Percentiles rank a stretch among this genome's conserved stretches.
Conservation (phyloP, 35 echinoderm and acorn worm species). For the Ophioderma brevispina region DNA sequence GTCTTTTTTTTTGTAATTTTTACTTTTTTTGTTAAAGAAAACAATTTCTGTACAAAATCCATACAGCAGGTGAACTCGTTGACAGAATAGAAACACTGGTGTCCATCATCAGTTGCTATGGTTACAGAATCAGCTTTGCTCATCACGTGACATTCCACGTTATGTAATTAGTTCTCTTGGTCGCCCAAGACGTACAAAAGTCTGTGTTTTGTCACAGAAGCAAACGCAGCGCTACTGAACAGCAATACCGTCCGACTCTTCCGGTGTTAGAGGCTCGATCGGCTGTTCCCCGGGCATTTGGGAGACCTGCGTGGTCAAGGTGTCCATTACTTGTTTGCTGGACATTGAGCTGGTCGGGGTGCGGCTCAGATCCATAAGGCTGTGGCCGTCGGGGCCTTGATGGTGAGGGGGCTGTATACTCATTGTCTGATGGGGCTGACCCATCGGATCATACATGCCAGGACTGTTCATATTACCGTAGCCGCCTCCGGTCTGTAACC, state of each 20-base stretch:
- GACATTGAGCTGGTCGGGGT: slow-evolving; percentile 13
- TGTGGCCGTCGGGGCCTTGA: slow-evolving; percentile 14
- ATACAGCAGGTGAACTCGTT: slow-evolving; percentile 8
- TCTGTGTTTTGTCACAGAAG: slow-evolving; percentile 10
- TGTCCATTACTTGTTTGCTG: not conserved
- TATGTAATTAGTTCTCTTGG: not conserved
- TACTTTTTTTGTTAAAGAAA: slow-evolving; percentile 6
- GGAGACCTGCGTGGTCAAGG: slow-evolving; percentile 13
- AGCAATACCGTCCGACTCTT: slow-evolving; percentile 66
- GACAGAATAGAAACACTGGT: slow-evolving; percentile 13
- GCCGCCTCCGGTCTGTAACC: not conserved
- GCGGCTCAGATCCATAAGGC: slow-evolving; percentile 60
- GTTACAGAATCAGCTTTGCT: not conserved
- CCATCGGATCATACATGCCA: slow-evolving; percentile 50
- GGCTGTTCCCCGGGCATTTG: slow-evolving; percentile 37
- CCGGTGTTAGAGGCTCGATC: slow-evolving; percentile 77
- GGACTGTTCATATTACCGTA: slow-evolving; percentile 18
- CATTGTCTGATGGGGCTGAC: slow-evolving; percentile 58
- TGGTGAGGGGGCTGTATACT: not conserved
- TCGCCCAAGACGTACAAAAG: not conserved
- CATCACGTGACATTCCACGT: not conserved
- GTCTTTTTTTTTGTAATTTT: not conserved
- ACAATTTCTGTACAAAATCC: not conserved
- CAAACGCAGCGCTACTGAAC: slow-evolving; percentile 63
- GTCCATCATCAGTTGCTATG: not conserved